Evolutionary conservation across 2,797 vertebrate genomes (phyloP), one percentile per base, ranked within the genome.

Genomic region (Smutsia gigantea): DNA sequence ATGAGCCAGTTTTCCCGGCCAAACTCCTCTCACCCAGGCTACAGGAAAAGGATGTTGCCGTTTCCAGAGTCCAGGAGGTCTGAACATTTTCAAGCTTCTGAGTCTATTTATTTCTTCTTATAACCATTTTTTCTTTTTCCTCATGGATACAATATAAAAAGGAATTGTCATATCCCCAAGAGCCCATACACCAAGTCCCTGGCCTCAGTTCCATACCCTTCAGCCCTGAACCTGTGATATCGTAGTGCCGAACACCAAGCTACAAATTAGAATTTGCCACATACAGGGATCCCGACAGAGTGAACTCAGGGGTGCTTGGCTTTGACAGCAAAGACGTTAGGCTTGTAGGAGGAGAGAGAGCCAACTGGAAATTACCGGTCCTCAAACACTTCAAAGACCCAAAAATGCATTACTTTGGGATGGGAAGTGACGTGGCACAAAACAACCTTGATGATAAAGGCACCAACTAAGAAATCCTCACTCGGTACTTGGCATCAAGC

Each of bases 21-120:
- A 61, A 93, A 69, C 18, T 59, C 64, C 34, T 77, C 34, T 94
- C 18, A 57, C 55, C 74, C 9, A 19, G 63, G 59, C 82, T 61
- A 31, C 15, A 37, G 68, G 74, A 66, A 90, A 95, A 91, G 8
- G 29, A 31, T 42, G 51, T 17, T 25, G 0, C 49, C 49, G 19
- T 72, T 95, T 92, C 79, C 61, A 94, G 75, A 53, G 39, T 74
- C 37, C 39, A 27, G 25, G 51, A 86, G 18, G 23, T 79, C 63
- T 82, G 25, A 93, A 64, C 31, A 66, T 78, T 90, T 84, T 84
- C 51, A 61, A 64, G 68, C 55, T 88, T 83, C 85, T 71, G n/a
- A 55, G 66, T 75, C 27, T 31, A 49, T 79, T 84, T 25, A 66
- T 79, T 87, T 93, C 29, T 39, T 81, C 46, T 81, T 64, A 46